Conservation (phyloP, 2,113 vertebrate species). For the Leuciscus idus region DNA sequence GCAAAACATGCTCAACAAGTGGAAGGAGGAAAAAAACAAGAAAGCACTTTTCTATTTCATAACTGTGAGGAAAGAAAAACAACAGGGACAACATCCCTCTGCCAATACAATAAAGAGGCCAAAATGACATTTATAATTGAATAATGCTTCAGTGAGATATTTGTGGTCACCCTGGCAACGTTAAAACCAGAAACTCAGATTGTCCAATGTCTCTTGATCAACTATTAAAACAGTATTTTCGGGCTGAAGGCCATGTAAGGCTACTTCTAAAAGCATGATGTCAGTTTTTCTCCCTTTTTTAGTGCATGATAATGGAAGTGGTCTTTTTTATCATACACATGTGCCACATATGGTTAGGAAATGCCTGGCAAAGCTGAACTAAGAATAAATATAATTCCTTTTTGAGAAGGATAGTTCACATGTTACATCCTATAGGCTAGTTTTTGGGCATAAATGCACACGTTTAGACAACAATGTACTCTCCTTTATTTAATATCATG, state of each 20-base stretch:
- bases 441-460: conserved; percentile 60
- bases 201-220: conserved; percentile 39
- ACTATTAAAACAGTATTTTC: conserved; percentile 43
- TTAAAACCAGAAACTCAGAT: not conserved
- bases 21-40: not conserved
- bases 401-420: conserved; percentile 29
- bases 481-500: conserved; percentile 59
- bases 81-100: not conserved
- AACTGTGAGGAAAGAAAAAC: not conserved
- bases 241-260: conserved; percentile 29
- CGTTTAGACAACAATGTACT: conserved; percentile 50
- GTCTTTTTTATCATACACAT: conserved; percentile 48
- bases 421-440: conserved; percentile 43
- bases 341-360: conserved; percentile 55
- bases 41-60: not conserved
- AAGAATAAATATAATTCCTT: conserved; percentile 37
- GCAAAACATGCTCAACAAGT: conserved; percentile 19
- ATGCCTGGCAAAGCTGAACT: conserved; percentile 41
- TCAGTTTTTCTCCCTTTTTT: conserved; percentile 41
- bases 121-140: conserved; percentile 31
- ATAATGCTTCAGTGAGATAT: conserved; percentile 39
- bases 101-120: conserved; percentile 33
- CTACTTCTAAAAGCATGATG: conserved; percentile 48
- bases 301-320: conserved; percentile 50
- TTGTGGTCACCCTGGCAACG: conserved; percentile 13